Conservation (phyloP, 2,113 vertebrate genomes). For the Limnothrissa miodon region DNA sequence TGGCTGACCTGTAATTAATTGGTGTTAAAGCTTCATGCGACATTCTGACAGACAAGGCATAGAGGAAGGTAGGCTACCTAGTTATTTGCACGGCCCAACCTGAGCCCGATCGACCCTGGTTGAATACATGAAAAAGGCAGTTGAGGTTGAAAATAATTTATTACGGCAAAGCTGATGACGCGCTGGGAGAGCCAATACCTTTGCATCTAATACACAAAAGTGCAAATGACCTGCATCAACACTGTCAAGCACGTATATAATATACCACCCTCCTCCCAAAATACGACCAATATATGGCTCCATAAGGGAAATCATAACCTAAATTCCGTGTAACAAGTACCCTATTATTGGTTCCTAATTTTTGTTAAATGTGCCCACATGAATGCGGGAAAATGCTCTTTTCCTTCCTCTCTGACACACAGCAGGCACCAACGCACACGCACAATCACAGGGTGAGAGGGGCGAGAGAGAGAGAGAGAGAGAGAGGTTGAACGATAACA, state of each 20-base stretch:
- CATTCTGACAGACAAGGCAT: constrained; percentile 30
- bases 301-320: not conserved
- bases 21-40: constrained; percentile 30
- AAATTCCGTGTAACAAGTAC: not conserved
- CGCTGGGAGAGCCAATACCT: constrained; percentile 28
- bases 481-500: constrained; percentile 44
- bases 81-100: constrained; percentile 23
- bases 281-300: not conserved
- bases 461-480: not conserved
- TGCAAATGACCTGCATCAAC: constrained; percentile 37
- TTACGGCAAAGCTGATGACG: constrained; percentile 26
- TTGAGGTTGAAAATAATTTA: constrained; percentile 35
- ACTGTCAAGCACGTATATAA: constrained; percentile 1
- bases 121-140: constrained; percentile 19
- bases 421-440: not conserved
- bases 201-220: constrained; percentile 37
- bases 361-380: not conserved
- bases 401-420: not conserved
- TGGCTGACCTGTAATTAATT: not conserved
- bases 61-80: not conserved
- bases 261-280: too few species aligned
- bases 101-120: constrained; percentile 27
- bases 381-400: constrained; percentile 8
- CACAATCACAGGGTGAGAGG: not conserved
- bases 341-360: not conserved